Evolutionary conservation across 2,113 vertebrate genomes (phyloP), one percentile per base, ranked within the genome.

Genomic region (Clarias gariepinus): DNA sequence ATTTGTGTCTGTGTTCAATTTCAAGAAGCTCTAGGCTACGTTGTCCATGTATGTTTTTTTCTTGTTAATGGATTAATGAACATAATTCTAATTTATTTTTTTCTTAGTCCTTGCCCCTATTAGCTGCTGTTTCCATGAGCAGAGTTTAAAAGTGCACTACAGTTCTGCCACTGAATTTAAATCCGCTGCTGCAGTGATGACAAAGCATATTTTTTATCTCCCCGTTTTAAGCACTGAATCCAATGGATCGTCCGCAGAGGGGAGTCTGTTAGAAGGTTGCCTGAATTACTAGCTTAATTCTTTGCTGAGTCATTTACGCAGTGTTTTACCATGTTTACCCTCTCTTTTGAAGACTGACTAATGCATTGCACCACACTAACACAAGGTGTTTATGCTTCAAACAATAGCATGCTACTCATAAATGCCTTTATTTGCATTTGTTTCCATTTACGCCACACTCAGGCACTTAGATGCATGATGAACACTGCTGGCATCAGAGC

Each of bases 201-300:
- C 87, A 64, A 84, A 88, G 76, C 87, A 85, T 28, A 28, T 85
- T 88, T 87, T 84, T 79, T 68, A 55, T 61, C 78, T 52, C 55
- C 33, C 53, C 68, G 0, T 73, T 63, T 85, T 66, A 88, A 81
- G 69, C 58, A 61, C 33, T 19, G 25, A 25, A 84, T 84, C 15
- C 78, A 25, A 25, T 47, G 74, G 16, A 63, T 77, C 36, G 47
- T 76, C 25, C 73, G 28, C 83, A 52, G 36, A 47, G 23, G 52
- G 28, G 18, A 23, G 52, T 69, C 81, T 57, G 64, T 68, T 57
- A 33, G 52, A 71, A 30, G 69, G 15, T 33, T 61, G 47, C 41
- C 71, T 11, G 57, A 63, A 74, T 74, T 60, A 23, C 55, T 63
- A 15, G 23, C 57, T 60, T 28, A 19, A 63, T 77, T 76, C 57